Evolutionary conservation across 1,140 invertebrate species (phyloP).

Genomic region (Nebria ingens): DNA sequence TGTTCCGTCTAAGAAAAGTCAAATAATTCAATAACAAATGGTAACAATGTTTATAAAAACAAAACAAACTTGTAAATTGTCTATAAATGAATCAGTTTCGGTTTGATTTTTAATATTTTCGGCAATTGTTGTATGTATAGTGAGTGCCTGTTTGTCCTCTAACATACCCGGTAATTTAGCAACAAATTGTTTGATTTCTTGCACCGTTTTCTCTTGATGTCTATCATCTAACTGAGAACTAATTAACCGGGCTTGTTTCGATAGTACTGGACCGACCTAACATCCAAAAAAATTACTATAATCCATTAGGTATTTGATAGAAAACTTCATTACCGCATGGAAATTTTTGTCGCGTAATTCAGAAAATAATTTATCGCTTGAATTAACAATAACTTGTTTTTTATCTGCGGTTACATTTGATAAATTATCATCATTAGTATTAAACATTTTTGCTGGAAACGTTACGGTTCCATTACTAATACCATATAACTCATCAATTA

Average conservation of each 20-base stretch:
- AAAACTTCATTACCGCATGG: slow-evolving; percentile 50
- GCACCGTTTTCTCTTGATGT: slow-evolving; percentile 76
- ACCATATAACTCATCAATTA: slow-evolving; percentile 86
- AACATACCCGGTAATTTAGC: slow-evolving; percentile 80
- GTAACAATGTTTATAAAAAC: neutral
- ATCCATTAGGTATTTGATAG: neutral
- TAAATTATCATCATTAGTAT: slow-evolving; percentile 50
- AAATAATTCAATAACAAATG: neutral
- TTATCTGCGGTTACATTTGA: slow-evolving; percentile 52
- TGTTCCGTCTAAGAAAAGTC: slow-evolving; percentile 55
- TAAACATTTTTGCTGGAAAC: slow-evolving; percentile 76
- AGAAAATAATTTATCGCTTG: slow-evolving; percentile 77
- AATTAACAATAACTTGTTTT: slow-evolving; percentile 82
- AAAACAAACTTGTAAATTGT: slow-evolving; percentile 26
- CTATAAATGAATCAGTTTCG: slow-evolving; percentile 30
- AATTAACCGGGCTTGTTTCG: slow-evolving; percentile 78
- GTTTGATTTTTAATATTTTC: slow-evolving; percentile 49
- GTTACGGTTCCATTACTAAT: slow-evolving; percentile 61
- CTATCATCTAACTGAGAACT: slow-evolving; percentile 78
- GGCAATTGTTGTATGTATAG: slow-evolving; percentile 55
- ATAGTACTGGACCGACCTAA: slow-evolving; percentile 67
- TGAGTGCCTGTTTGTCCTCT: slow-evolving; percentile 74
- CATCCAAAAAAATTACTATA: neutral
- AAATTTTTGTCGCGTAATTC: slow-evolving; percentile 92
- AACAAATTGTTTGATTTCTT: slow-evolving; percentile 91